Evolutionary conservation across 2,797 vertebrate species (phyloP).

Genomic region (Chloroceryle amazona): DNA sequence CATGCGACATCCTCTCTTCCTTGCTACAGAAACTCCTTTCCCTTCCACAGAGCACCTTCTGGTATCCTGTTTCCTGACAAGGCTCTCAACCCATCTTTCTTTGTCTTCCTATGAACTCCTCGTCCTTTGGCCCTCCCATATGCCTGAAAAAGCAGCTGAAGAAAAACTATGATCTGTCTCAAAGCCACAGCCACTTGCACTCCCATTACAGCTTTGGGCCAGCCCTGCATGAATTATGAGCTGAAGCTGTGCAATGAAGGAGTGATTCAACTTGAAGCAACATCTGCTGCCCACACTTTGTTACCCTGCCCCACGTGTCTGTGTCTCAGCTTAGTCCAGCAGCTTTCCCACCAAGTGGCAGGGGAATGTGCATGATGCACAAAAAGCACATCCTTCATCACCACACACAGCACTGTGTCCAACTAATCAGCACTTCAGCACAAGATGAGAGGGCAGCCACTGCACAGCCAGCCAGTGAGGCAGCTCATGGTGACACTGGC

Average conservation of each 20-base stretch:
- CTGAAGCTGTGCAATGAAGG: background rate
- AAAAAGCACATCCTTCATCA: background rate
- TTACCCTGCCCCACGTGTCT: rapidly evolving
- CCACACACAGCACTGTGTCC: background rate
- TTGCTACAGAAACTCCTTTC: background rate
- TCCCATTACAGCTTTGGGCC: background rate
- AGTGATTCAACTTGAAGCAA: background rate
- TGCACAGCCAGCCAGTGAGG: background rate
- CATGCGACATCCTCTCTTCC: background rate
- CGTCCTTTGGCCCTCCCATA: background rate
- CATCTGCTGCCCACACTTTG: background rate
- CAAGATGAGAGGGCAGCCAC: background rate
- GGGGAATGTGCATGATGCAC: background rate
- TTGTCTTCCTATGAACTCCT: background rate
- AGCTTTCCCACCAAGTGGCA: background rate
- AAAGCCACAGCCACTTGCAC: background rate
- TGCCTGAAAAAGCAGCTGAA: background rate
- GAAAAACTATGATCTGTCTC: background rate
- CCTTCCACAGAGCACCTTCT: background rate
- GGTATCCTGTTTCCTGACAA: background rate
- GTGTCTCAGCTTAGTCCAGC: background rate
- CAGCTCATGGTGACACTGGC: background rate
- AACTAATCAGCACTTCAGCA: background rate
- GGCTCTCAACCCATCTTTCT: background rate
- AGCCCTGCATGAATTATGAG: background rate